Evolutionary conservation across 2,888 invertebrate species (phyloP).

Genomic region (Drosophila meridiana): DNA sequence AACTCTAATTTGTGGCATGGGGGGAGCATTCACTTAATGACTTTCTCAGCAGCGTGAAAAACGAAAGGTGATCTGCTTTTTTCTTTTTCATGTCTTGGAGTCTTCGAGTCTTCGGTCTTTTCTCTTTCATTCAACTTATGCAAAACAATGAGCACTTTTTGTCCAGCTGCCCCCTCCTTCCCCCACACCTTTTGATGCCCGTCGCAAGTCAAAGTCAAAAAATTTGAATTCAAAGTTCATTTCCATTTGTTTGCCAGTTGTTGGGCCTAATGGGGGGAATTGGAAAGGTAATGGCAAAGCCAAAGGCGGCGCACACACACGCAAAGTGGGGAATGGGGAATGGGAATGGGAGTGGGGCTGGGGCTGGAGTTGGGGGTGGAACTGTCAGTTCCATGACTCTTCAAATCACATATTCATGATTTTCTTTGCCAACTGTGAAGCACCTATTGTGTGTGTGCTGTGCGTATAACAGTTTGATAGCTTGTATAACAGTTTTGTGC

Average conservation of each 20-base stretch:
- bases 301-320: slow-evolving; percentile 19
- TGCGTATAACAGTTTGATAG: neutral
- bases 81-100: slow-evolving; percentile 15
- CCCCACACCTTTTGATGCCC: slow-evolving; percentile 2
- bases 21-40: slow-evolving; percentile 59
- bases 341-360: neutral
- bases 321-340: neutral
- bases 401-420: slow-evolving; percentile 52
- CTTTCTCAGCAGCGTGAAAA: slow-evolving; percentile 70
- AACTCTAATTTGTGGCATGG: slow-evolving; percentile 63
- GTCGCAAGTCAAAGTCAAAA: slow-evolving; percentile 34
- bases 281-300: slow-evolving; percentile 29
- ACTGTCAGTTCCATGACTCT: slow-evolving; percentile 57
- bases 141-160: slow-evolving; percentile 70
- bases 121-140: slow-evolving; percentile 69
- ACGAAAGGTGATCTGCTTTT: slow-evolving; percentile 74
- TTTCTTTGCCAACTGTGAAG: slow-evolving; percentile 7
- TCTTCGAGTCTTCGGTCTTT: slow-evolving; percentile 31
- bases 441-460: slow-evolving; percentile 18
- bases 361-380: slow-evolving; percentile 10
- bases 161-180: slow-evolving; percentile 12
- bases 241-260: slow-evolving; percentile 53
- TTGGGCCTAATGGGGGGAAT: slow-evolving; percentile 13
- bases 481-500: neutral
- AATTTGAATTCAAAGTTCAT: slow-evolving; percentile 68